These are phyloP conservation scores for Drosophila limbata DNA, from an alignment of 2,888 invertebrate genomes.

Conservation along the genomic window DNA sequence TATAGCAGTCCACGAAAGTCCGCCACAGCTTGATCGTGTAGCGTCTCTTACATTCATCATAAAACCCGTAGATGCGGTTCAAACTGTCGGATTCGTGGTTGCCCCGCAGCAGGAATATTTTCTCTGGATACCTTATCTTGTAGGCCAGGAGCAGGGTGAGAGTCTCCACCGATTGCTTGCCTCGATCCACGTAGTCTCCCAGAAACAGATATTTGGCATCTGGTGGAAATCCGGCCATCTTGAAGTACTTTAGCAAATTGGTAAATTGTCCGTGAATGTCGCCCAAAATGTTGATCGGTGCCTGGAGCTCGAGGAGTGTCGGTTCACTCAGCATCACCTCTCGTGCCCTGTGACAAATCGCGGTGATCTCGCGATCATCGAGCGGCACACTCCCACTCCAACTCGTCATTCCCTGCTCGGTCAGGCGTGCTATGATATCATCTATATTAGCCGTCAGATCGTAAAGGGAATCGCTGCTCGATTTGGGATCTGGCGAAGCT, in stretches of 20 bases:
- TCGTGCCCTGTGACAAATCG: conserved; percentile 96
- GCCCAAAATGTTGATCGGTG: conserved; percentile 98
- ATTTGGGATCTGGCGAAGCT: not conserved
- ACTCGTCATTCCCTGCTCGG: conserved; percentile 85
- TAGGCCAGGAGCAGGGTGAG: conserved; percentile 97
- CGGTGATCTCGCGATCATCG: conserved; percentile 97
- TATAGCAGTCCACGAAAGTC: conserved; percentile 99
- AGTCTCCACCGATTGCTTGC: conserved; percentile 97
- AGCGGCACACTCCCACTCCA: conserved; percentile 95
- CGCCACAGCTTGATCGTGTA: conserved; percentile 99
- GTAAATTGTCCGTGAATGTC: conserved; percentile 99
- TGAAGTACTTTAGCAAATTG: conserved; percentile 97
- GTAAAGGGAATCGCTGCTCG: not conserved
- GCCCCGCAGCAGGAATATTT: conserved; percentile 96
- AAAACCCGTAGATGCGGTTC: conserved; percentile 98
- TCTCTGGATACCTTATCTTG: conserved; percentile 99
- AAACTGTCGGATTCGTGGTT: conserved; percentile 99
- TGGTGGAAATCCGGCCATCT: conserved; percentile 98
- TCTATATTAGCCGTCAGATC: conserved; percentile 43
- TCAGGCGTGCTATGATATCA: conserved; percentile 46
- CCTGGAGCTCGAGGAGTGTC: conserved; percentile 97
- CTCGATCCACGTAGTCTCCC: conserved; percentile 89
- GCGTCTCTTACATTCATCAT: conserved; percentile 96
- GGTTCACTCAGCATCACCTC: conserved; percentile 99
- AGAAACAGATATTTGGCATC: conserved; percentile 98